These are phyloP conservation scores for Apomyelois bistriatella DNA, from an alignment of 2,888 invertebrate species.

Conservation along the genomic window DNA sequence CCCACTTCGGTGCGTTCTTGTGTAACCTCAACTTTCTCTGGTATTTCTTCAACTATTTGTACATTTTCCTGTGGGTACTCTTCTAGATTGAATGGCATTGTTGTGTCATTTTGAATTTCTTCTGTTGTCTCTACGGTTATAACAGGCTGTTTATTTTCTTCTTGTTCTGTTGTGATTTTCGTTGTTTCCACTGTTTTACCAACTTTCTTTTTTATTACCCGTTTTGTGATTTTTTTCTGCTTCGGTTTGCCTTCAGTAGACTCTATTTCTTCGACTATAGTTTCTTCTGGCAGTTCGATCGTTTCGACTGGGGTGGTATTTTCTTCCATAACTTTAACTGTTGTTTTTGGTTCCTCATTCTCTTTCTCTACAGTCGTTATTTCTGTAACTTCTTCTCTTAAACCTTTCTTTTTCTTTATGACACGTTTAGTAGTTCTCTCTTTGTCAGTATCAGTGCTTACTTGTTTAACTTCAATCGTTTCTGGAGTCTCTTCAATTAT, in stretches of 20 bases:
- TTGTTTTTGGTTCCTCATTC: constrained; percentile 26
- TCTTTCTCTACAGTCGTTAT: constrained; percentile 22
- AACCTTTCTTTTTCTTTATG: constrained; percentile 22
- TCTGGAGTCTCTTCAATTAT: constrained; percentile 8
- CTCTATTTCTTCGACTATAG: constrained; percentile 41
- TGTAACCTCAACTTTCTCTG: constrained; percentile 32
- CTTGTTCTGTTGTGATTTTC: constrained; percentile 22
- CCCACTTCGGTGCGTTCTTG: constrained; percentile 30
- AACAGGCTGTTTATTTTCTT: constrained; percentile 26
- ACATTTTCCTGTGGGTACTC: constrained; percentile 42
- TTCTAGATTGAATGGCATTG: constrained; percentile 44
- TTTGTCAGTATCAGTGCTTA: not conserved
- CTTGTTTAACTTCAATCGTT: not conserved
- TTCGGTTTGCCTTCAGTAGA: constrained; percentile 26
- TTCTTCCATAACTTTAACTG: constrained; percentile 22
- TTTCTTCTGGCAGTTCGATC: constrained; percentile 31
- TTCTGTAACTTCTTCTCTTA: constrained; percentile 20
- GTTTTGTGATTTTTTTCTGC: constrained; percentile 34
- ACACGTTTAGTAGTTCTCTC: constrained; percentile 8
- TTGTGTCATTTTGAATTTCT: constrained; percentile 57
- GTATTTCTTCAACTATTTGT: constrained; percentile 35
- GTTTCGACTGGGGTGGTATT: constrained; percentile 18
- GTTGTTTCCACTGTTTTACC: constrained; percentile 28
- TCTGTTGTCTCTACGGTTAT: constrained; percentile 35
- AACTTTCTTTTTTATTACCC: constrained; percentile 30